These are phyloP conservation scores for Puffinus mauretanicus DNA, from an alignment of 2,113 vertebrate species.

Conservation along the genomic window DNA sequence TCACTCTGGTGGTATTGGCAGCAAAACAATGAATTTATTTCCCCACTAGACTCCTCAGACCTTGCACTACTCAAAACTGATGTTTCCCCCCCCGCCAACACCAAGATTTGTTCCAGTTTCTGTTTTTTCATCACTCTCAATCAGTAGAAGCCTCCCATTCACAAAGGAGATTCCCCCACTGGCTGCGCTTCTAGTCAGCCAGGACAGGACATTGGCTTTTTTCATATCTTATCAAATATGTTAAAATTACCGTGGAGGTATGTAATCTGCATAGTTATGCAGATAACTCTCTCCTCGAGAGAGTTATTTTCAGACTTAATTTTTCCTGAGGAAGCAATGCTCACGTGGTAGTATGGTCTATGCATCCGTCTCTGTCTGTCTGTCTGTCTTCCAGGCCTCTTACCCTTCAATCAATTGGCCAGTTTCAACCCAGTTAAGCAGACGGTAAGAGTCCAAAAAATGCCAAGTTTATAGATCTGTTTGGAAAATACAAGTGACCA, in stretches of 20 bases:
- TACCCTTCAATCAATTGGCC: not conserved
- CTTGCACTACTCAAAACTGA: not conserved
- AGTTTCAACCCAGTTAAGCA: not conserved
- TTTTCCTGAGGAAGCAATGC: not conserved
- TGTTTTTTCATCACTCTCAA: not conserved
- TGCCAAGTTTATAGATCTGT: not conserved
- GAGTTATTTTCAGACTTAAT: not conserved
- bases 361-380: not conserved
- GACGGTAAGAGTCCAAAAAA: not conserved
- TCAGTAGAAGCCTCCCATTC: not conserved
- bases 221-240: not conserved
- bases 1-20: not conserved
- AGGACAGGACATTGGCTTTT: not conserved
- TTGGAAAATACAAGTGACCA: not conserved
- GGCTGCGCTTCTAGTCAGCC: not conserved
- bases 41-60: not conserved
- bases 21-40: not conserved
- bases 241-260: not conserved
- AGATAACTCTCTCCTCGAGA: not conserved
- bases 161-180: not conserved
- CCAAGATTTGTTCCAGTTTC: not conserved
- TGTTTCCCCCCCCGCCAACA: accelerated
- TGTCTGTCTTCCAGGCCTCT: not conserved
- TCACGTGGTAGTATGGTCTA: not conserved
- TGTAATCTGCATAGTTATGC: not conserved